These are phyloP conservation scores for Mesitornis unicolor DNA, from an alignment of 2,113 vertebrate genomes.

Conservation along the genomic window DNA sequence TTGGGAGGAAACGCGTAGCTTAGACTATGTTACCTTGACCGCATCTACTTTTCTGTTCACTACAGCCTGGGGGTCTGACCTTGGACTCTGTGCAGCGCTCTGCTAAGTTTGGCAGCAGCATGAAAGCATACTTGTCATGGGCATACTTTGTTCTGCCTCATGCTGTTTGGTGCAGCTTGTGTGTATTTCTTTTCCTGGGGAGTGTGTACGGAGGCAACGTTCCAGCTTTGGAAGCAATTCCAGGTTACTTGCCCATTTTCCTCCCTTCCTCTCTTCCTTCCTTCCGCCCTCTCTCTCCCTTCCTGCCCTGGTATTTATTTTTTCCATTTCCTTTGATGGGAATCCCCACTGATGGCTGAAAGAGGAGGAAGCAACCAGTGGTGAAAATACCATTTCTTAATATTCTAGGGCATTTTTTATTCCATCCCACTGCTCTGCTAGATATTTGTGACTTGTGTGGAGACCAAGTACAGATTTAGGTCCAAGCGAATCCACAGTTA, in stretches of 20 bases:
- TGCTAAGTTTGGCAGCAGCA: slow-evolving; percentile 17
- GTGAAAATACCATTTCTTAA: not conserved
- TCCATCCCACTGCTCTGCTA: not conserved
- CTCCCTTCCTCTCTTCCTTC: not conserved
- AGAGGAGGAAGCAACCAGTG: not conserved
- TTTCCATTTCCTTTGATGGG: not conserved
- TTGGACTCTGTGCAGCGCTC: not conserved
- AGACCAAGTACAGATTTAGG: not conserved
- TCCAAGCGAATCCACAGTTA: not conserved
- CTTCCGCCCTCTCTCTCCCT: too few relatives aligned
- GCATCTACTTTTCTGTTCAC: not conserved
- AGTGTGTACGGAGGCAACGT: not conserved
- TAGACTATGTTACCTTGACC: not conserved
- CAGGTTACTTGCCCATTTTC: not conserved
- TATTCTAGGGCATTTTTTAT: not conserved
- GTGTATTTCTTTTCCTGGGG: not conserved
- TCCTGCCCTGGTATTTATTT: not conserved
- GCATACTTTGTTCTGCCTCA: slow-evolving; percentile 37
- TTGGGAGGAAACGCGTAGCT: not conserved
- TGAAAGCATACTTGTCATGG: slow-evolving; percentile 15
- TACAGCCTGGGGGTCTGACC: not conserved
- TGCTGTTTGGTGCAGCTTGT: not conserved
- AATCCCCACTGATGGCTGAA: not conserved
- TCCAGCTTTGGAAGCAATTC: not conserved
- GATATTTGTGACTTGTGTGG: not conserved